Percentiles rank a stretch among this genome's conserved stretches.
Evolutionary conservation across 2,113 vertebrate species (phyloP).

Genomic region (Ia io): DNA sequence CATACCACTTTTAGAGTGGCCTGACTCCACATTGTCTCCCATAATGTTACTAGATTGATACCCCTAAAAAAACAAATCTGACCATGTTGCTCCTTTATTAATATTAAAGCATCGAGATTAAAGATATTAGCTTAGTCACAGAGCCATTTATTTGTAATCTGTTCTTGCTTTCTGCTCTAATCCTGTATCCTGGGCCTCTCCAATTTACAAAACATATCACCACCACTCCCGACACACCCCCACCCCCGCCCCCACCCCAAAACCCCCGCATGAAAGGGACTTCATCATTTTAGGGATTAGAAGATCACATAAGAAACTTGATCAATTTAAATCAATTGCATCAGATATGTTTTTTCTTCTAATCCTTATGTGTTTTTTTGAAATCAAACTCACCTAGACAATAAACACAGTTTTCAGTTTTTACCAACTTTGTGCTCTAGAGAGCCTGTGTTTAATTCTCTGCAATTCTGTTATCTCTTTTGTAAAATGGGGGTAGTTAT

Average conservation of each 20-base stretch:
- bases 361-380: neutral
- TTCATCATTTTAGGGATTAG: neutral
- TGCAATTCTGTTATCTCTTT: neutral
- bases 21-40: neutral
- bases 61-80: neutral
- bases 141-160: neutral
- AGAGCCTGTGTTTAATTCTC: neutral
- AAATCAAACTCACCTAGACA: neutral
- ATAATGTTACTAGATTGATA: neutral
- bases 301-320: too few relatives aligned
- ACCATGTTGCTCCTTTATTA: neutral
- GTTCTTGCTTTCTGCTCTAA: neutral
- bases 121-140: neutral
- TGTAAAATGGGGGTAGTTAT: neutral
- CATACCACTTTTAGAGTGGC: neutral
- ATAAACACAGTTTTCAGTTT: neutral
- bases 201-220: neutral
- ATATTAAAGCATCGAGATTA: neutral
- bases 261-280: neutral
- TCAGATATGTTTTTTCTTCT: neutral
- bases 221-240: neutral
- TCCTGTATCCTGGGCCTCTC: neutral
- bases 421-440: neutral
- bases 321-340: neutral
- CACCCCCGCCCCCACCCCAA: accelerated